Evolutionary conservation across 2,888 invertebrate species (phyloP), one percentile per base, ranked within the genome.

Genomic region (Heliconius ethilla): DNA sequence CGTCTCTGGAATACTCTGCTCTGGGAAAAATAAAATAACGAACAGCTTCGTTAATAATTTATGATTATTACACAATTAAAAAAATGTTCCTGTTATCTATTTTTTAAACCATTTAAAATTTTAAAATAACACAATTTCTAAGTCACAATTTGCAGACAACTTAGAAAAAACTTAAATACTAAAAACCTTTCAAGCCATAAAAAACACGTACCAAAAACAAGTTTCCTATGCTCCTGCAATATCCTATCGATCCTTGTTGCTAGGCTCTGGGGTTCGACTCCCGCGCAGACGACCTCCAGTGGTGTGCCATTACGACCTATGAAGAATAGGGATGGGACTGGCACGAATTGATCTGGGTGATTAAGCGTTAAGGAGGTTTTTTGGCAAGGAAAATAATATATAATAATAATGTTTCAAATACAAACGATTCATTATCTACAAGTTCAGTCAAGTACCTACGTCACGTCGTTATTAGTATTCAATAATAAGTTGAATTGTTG

Each of bases 291-390:
- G 75, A 98, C 96, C 88, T 98, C 98, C 75, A 98, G 86, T 0
- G 98, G 97, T 0, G 95, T 95, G 0, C 98, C 98, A 86, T 96
- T 96, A 76, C 96, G 95, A 0, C 97, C 98, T 87, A 99, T 98
- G 87, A 98, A 98, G 92, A 97, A 98, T 75, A 97, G 90, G 0
- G 98, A 98, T 1, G 98, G 98, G 10, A 97, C 95, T 0, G 96
- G 96, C 22, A 96, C 97, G 83, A 97, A 93, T 89, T 96, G 96
- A 89, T 97, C 97, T 97, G 88, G 10, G 75, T 15, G 27, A 0
- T 29, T 63, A 75, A n/a, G n/a, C 3, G 15, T 70, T 59, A 51
- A 75, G 37, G 51, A 3, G 25, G 4, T 27, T 27, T 15, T 25
- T 69, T n/a, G n/a, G n/a, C 18, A 55, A 33, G 33, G 33, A 33